These are phyloP conservation scores for Stichopus horrens DNA, from an alignment of 53 echinoderm and acorn worm species.

Conservation along the genomic window DNA sequence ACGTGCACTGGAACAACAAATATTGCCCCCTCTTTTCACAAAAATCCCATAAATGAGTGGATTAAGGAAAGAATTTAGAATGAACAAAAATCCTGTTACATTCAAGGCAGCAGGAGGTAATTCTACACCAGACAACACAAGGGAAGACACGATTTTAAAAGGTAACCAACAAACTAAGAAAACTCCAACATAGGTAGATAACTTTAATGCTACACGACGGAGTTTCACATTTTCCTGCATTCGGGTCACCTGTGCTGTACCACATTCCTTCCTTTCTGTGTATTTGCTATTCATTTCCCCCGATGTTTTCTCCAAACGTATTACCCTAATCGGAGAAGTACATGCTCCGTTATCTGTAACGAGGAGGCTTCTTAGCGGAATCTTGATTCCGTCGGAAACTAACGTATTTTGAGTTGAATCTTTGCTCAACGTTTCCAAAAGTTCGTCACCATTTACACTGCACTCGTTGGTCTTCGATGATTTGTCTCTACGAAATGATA, in stretches of 20 bases:
- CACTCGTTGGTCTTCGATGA: neutral
- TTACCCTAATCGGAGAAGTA: no score
- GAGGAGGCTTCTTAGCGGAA: no score
- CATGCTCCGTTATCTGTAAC: no score
- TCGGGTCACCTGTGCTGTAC: no score
- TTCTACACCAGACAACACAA: neutral
- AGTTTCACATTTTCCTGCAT: neutral
- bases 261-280: no score
- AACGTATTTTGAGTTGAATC: no score
- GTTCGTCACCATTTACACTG: no score
- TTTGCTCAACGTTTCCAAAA: no score
- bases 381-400: no score
- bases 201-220: neutral
- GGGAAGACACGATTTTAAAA: neutral
- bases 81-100: neutral
- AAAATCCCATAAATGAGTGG: conserved; percentile 6
- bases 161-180: conserved; percentile 31
- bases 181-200: neutral
- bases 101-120: neutral
- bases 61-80: neutral
- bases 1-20: neutral
- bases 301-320: no score
- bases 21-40: neutral
- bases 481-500: neutral
- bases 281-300: no score